Evolutionary conservation across 2,113 vertebrate genomes (phyloP).

Genomic region (Pionites leucogaster): DNA sequence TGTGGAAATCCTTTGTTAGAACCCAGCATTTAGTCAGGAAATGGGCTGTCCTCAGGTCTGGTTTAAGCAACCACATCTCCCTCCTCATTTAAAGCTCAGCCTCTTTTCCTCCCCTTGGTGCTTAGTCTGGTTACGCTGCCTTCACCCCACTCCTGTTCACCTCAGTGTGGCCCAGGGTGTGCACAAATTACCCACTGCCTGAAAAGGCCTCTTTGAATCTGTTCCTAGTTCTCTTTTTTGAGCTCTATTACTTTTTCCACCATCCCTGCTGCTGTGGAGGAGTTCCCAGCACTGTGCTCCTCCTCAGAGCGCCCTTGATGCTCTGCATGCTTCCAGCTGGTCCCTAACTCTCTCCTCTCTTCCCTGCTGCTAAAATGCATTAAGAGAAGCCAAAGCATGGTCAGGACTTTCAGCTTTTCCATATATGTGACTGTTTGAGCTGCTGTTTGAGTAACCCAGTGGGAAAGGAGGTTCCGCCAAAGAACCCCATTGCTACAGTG

Average conservation of each 20-base stretch:
- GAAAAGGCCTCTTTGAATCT: neutral
- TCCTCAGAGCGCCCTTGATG: neutral
- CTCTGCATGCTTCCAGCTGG: neutral
- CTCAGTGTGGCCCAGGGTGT: neutral
- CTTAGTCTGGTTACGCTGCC: neutral
- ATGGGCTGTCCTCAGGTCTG: neutral
- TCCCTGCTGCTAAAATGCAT: neutral
- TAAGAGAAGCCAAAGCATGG: neutral
- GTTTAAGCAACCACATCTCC: neutral
- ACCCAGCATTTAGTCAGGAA: neutral
- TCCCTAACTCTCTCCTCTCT: neutral
- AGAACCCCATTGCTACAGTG: neutral
- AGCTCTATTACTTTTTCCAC: neutral
- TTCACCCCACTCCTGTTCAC: neutral
- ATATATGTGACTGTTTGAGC: fast-evolving
- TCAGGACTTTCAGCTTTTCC: neutral
- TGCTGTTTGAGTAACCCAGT: fast-evolving
- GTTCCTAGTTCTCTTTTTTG: neutral
- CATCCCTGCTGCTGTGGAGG: neutral
- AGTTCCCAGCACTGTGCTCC: neutral
- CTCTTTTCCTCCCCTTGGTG: neutral
- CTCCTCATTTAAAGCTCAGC: neutral
- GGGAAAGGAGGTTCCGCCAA: neutral
- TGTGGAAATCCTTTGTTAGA: slow-evolving; percentile 27
- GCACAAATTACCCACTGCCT: neutral